phyloP scores from a whole-genome alignment of 2,797 vertebrate species.

The Ceryle rudis region DNA sequence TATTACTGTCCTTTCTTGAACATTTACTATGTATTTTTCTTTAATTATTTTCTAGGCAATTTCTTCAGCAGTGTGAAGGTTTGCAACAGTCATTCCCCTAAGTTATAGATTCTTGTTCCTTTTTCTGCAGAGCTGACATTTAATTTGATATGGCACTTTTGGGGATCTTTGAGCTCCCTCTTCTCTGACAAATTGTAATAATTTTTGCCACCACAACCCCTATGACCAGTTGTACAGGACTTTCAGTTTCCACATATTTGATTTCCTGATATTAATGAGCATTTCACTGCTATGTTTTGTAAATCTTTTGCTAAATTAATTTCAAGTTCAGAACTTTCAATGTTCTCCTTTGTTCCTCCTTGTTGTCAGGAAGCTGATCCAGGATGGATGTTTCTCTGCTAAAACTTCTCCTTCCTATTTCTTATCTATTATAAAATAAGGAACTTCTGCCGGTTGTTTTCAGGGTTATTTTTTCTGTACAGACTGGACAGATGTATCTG shows the following conservation, averaged over 20 bases:
- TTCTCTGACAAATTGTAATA: background rate
- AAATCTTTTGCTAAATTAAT: background rate
- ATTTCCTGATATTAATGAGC: background rate
- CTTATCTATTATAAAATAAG: background rate
- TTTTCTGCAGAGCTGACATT: background rate
- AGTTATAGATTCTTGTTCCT: background rate
- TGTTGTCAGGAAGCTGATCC: background rate
- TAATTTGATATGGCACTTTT: background rate
- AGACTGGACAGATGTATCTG: background rate
- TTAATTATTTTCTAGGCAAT: background rate
- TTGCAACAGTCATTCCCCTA: background rate
- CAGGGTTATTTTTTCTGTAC: background rate
- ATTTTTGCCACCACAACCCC: background rate
- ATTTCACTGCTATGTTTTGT: background rate
- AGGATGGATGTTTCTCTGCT: background rate
- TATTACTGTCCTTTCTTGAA: background rate
- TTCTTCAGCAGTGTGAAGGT: background rate
- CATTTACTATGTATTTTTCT: background rate
- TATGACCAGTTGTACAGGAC: background rate
- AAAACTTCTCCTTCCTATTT: slow-evolving; percentile 9
- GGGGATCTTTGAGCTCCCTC: background rate
- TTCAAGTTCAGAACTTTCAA: background rate
- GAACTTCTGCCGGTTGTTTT: background rate
- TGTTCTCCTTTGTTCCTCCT: background rate
- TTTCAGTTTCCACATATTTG: background rate